Evolutionary conservation across 2,888 invertebrate species (phyloP), one percentile per base, ranked within the genome.

Genomic region (Cepaea hortensis): DNA sequence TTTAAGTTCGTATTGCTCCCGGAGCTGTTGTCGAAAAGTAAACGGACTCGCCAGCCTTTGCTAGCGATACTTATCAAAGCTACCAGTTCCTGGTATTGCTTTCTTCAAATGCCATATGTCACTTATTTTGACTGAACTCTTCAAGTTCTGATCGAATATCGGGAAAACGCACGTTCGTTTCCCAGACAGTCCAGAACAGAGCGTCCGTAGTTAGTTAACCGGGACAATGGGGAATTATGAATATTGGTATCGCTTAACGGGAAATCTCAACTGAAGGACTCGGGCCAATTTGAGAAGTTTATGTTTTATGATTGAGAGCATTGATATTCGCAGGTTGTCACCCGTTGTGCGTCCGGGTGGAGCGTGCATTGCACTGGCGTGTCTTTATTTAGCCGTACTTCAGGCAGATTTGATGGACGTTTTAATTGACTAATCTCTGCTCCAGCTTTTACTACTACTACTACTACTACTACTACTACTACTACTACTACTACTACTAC

Each of bases 21-120:
- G 15, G 23, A 35, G 18, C 70, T 48, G 70, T 82, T 82, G 55
- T 73, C 61, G n/a, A 50, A 81, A 70, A 82, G 55, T 70, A 82
- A 82, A 81, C 70, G 81, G 68, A 81, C 48, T 81, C 70, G 70
- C 23, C 61, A 23, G 55, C 23, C 48, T 23, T 72, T 15, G 50
- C 48, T 55, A 55, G 18, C 23, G 82, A 82, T 82, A 82, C 82
- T 72, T 82, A 73, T 82, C 72, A 48, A 55, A 23, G 55, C 82
- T 23, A 73, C 55, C 15, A 46, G 65, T 70, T 70, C 18, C 80
- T 3, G 15, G 35, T n/a, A 23, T 35, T 13, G 65, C 9, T 80
- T 65, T 68, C 46, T 61, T 50, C 68, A 13, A n/a, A 5, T 81
- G 70, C 81, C 81, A 82, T 82, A 82, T 82, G 82, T 55, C 82